A percentile compares a stretch with the other conserved stretches of the same genome.
phyloP scores from a whole-genome alignment of 2,888 invertebrate genomes.

The Syritta pipiens region DNA sequence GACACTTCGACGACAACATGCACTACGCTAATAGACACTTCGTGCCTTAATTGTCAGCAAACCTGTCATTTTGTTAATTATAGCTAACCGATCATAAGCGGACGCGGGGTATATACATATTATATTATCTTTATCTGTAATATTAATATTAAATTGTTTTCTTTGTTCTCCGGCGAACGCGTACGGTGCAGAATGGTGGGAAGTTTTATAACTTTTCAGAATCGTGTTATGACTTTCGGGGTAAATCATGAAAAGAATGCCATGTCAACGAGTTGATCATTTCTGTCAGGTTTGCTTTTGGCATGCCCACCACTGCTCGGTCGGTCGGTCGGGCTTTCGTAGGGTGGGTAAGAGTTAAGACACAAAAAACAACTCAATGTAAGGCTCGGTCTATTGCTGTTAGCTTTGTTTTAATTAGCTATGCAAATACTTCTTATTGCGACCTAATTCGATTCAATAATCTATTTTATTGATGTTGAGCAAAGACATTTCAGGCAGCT shows the following conservation, averaged over 20 bases:
- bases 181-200: neutral
- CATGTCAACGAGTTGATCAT: constrained; percentile 42
- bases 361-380: neutral
- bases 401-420: constrained; percentile 31
- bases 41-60: constrained; percentile 68
- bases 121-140: constrained; percentile 59
- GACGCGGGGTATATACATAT: constrained; percentile 39
- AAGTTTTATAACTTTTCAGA: neutral
- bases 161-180: neutral
- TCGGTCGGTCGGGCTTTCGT: neutral
- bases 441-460: constrained; percentile 25
- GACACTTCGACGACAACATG: constrained; percentile 61
- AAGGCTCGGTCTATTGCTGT: neutral
- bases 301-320: too few species aligned
- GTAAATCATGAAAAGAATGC: constrained; percentile 24
- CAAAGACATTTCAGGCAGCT: constrained; percentile 8
- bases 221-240: constrained; percentile 3
- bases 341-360: neutral
- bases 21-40: constrained; percentile 62
- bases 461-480: constrained; percentile 25
- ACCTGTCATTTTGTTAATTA: constrained; percentile 66
- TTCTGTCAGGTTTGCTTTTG: constrained; percentile 28
- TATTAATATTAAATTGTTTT: constrained; percentile 44
- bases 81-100: constrained; percentile 62
- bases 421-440: constrained; percentile 41